phyloP scores from a whole-genome alignment of 2,113 vertebrate species.

The Chaetops frenatus region DNA sequence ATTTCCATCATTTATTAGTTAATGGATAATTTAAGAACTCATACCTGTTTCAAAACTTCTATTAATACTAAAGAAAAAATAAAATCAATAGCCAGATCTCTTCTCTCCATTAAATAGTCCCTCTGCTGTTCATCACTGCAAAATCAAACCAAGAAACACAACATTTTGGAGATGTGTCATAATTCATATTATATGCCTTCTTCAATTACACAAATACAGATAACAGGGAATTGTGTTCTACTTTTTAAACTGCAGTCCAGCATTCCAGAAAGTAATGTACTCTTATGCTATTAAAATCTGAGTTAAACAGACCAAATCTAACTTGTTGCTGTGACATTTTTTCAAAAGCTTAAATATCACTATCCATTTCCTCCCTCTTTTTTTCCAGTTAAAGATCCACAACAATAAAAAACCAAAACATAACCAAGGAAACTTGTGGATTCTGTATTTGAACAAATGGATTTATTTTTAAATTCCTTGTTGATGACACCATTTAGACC shows the following conservation, averaged over 20 bases:
- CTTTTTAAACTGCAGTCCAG: not conserved
- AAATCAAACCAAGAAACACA: constrained; percentile 60
- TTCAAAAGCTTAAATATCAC: not conserved
- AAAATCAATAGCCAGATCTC: constrained; percentile 98
- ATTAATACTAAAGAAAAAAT: constrained; percentile 98
- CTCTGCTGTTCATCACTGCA: constrained; percentile 95
- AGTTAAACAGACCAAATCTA: not conserved
- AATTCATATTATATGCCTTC: not conserved
- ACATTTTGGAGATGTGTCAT: not conserved
- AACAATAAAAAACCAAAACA: not conserved
- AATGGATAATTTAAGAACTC: constrained; percentile 21
- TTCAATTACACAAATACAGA: not conserved
- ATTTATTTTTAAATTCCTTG: not conserved
- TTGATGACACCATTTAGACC: not conserved
- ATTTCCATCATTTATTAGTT: not conserved
- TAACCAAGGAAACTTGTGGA: not conserved
- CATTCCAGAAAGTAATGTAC: not conserved
- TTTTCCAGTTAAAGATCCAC: not conserved
- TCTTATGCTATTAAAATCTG: not conserved
- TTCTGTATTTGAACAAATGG: not conserved
- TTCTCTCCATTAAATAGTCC: constrained; percentile 95
- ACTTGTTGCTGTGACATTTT: not conserved
- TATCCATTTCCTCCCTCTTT: not conserved
- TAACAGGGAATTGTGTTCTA: not conserved
- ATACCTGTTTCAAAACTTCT: constrained; percentile 97